phyloP scores from a whole-genome alignment of 2,888 invertebrate species.

The Drosophila planitibia region DNA sequence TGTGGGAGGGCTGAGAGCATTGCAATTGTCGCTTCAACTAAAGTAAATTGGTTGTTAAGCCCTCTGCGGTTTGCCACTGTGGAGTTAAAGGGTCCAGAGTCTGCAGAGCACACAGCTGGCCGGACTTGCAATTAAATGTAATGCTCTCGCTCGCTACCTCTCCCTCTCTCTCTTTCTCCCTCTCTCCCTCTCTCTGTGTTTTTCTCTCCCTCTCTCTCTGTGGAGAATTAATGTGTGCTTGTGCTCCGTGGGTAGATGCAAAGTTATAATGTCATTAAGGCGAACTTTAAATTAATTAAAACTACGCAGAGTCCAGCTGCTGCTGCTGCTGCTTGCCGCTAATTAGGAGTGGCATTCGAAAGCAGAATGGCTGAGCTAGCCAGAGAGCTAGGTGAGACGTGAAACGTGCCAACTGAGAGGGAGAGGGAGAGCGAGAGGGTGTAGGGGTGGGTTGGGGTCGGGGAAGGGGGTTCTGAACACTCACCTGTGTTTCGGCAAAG shows the following conservation, averaged over 20 bases:
- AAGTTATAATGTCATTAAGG: slow-evolving; percentile 82
- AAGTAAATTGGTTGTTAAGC: slow-evolving; percentile 51
- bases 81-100: slow-evolving; percentile 20
- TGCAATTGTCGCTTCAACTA: slow-evolving; percentile 54
- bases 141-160: slow-evolving; percentile 34
- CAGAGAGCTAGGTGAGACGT: neutral
- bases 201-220: neutral
- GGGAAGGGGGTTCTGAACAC: slow-evolving; percentile 13
- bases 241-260: slow-evolving; percentile 55
- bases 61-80: slow-evolving; percentile 1
- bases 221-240: slow-evolving; percentile 57
- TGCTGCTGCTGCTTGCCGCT: slow-evolving; percentile 56
- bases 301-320: slow-evolving; percentile 75
- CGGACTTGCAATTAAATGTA: slow-evolving; percentile 70
- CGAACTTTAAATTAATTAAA: slow-evolving; percentile 84
- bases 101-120: slow-evolving; percentile 58
- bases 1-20: slow-evolving; percentile 9
- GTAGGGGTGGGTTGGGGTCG: too few relatives aligned
- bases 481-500: slow-evolving; percentile 95
- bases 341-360: slow-evolving; percentile 73
- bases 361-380: slow-evolving; percentile 4
- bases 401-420: too few relatives aligned
- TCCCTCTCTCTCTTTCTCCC: neutral
- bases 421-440: neutral
- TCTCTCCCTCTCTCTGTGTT: neutral